These are phyloP conservation scores for Arizona elegans DNA, from an alignment of 2,113 vertebrate species.

Conservation along the genomic window DNA sequence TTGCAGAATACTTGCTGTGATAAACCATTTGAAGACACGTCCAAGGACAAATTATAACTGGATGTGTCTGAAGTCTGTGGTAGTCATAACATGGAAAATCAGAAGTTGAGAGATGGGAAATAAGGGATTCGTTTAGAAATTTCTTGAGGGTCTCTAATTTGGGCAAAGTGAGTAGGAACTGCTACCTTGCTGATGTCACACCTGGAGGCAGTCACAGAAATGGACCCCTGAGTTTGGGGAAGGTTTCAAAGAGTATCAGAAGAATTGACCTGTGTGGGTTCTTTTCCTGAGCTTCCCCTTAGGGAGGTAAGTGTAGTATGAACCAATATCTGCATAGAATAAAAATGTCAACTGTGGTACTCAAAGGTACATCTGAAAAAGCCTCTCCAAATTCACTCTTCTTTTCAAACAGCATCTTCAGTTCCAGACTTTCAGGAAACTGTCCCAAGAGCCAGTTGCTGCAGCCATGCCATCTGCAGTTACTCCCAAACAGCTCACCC, in stretches of 20 bases:
- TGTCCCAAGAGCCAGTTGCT: constrained; percentile 98
- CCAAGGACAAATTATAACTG: not conserved
- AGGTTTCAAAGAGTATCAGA: not conserved
- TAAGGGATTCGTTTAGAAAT: not conserved
- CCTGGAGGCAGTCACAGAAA: not conserved
- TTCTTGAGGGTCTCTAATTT: not conserved
- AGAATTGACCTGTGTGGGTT: not conserved
- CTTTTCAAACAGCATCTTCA: constrained; percentile 53
- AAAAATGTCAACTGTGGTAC: constrained; percentile 25
- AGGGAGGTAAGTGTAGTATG: constrained; percentile 40
- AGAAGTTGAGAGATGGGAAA: not conserved
- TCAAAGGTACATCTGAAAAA: constrained; percentile 17
- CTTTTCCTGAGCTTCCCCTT: constrained; percentile 19
- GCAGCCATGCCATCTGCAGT: constrained; percentile 91
- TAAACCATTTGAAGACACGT: not conserved
- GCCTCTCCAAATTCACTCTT: constrained; percentile 3
- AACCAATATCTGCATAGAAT: constrained; percentile 43
- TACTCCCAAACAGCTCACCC: constrained; percentile 95
- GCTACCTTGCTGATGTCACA: not conserved
- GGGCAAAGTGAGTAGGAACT: not conserved
- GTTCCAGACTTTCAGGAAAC: constrained; percentile 99
- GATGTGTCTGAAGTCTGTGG: not conserved
- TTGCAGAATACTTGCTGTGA: not conserved
- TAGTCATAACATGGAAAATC: not conserved
- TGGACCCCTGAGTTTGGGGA: not conserved